Conservation (phyloP, 2,113 vertebrate genomes). For the Psammodynastes pulverulentus region DNA sequence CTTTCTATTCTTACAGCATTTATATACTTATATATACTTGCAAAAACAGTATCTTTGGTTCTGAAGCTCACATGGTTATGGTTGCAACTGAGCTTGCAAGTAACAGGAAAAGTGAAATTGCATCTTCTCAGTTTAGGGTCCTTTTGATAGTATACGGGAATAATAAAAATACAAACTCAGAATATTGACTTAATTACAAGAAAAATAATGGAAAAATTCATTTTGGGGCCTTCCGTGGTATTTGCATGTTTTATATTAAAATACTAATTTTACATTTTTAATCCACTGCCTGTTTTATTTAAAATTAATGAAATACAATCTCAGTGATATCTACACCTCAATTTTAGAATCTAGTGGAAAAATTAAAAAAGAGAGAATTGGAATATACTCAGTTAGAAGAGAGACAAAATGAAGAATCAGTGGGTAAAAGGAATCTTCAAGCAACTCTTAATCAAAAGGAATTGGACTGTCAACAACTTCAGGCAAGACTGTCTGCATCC, state of each 20-base stretch:
- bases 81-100: background rate
- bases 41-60: background rate
- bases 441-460: constrained; percentile 84
- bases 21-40: background rate
- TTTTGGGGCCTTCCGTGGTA: background rate
- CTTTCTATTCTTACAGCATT: background rate
- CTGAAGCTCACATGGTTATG: background rate
- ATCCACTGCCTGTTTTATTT: background rate
- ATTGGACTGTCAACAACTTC: constrained; percentile 86
- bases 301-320: constrained; percentile 27
- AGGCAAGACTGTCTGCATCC: constrained; percentile 73
- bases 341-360: constrained; percentile 81
- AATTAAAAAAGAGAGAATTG: constrained; percentile 79
- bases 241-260: background rate
- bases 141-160: background rate
- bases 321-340: constrained; percentile 58
- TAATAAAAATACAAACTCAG: background rate
- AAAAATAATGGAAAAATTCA: background rate
- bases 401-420: constrained; percentile 74
- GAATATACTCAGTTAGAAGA: constrained; percentile 82
- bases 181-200: background rate
- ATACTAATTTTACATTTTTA: background rate
- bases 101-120: background rate
- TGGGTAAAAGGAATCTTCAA: constrained; percentile 80
- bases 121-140: background rate